These are phyloP conservation scores for Isurus oxyrinchus DNA, from an alignment of 2,113 vertebrate genomes.

Conservation along the genomic window DNA sequence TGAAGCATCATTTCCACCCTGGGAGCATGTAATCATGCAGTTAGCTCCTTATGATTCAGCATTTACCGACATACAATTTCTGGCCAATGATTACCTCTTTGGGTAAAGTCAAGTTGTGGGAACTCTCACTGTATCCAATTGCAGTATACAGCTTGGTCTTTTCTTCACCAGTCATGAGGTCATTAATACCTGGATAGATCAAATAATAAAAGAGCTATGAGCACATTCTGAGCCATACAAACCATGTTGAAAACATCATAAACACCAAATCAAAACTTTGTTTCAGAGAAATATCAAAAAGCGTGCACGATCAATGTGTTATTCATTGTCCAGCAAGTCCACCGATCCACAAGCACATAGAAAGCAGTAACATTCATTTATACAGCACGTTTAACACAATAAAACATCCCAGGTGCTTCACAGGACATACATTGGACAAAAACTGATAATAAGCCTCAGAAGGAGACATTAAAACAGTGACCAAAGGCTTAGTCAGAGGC, in stretches of 20 bases:
- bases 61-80: neutral
- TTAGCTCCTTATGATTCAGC: neutral
- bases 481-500: no score
- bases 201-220: neutral
- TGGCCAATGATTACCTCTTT: slow-evolving; percentile 61
- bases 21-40: neutral
- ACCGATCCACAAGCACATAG: neutral
- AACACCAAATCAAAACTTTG: neutral
- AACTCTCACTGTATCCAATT: slow-evolving; percentile 91
- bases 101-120: slow-evolving; percentile 70
- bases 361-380: neutral
- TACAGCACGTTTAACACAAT: neutral
- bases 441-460: neutral
- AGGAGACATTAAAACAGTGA: neutral
- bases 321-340: neutral
- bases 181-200: slow-evolving; percentile 65
- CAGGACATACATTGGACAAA: neutral
- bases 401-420: neutral
- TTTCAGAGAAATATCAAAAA: neutral
- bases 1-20: neutral
- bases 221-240: neutral
- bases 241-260: neutral
- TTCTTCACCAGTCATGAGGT: slow-evolving; percentile 83
- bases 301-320: neutral
- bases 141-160: slow-evolving; percentile 90